Percentiles rank a stretch among this genome's conserved stretches.
Evolutionary conservation across 2,888 invertebrate genomes (phyloP).

Genomic region (Apantesis nais): DNA sequence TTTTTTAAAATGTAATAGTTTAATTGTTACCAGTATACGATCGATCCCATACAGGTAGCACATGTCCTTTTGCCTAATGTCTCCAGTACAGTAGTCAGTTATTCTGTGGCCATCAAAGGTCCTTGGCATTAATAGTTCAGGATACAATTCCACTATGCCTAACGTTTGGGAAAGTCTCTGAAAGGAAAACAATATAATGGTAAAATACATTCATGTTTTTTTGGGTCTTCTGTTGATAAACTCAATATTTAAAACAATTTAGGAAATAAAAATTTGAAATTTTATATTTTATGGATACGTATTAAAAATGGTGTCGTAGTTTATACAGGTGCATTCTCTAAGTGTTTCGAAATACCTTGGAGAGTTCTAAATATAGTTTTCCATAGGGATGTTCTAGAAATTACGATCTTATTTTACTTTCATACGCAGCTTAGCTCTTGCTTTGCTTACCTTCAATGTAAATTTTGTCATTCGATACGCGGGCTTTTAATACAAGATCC

Average conservation of each 20-base stretch:
- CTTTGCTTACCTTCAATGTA: too few relatives aligned
- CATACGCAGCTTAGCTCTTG: too few relatives aligned
- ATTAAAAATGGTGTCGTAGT: too few relatives aligned
- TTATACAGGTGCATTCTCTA: too few relatives aligned
- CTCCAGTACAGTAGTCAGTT: constrained; percentile 47
- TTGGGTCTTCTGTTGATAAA: neutral
- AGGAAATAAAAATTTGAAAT: neutral
- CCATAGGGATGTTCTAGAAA: too few relatives aligned
- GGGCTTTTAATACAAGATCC: too few relatives aligned
- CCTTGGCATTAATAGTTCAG: constrained; percentile 23
- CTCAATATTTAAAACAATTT: neutral
- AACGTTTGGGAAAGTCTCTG: constrained; percentile 44
- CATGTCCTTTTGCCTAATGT: constrained; percentile 36
- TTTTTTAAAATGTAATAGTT: too few relatives aligned
- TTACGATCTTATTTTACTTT: too few relatives aligned
- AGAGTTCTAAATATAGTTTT: too few relatives aligned
- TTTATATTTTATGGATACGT: neutral
- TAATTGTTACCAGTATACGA: constrained; percentile 48
- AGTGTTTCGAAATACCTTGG: too few relatives aligned
- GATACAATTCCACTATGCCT: constrained; percentile 59
- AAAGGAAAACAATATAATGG: constrained; percentile 22
- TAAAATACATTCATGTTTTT: neutral
- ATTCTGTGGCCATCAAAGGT: neutral
- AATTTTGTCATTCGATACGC: too few relatives aligned
- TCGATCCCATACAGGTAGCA: constrained; percentile 50